These are phyloP conservation scores for Mustelus asterias DNA, from an alignment of 2,113 vertebrate genomes.

Conservation along the genomic window DNA sequence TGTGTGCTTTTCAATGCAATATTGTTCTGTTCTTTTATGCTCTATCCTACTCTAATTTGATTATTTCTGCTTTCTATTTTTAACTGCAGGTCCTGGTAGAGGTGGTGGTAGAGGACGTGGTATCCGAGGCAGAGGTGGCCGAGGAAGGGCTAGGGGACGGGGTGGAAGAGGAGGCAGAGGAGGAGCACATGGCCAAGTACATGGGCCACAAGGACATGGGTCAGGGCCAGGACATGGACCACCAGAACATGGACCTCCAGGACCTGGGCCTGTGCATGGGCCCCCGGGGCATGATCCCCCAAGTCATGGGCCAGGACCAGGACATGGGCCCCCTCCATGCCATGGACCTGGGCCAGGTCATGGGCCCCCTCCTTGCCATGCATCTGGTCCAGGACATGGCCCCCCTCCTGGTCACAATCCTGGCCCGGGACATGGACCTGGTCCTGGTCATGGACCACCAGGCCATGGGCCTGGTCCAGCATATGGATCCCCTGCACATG, in stretches of 20 bases:
- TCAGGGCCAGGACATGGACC: not conserved
- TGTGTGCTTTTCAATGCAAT: not conserved
- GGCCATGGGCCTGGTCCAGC: not conserved
- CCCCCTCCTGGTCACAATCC: not conserved
- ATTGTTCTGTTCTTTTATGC: not conserved
- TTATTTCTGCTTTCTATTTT: not conserved
- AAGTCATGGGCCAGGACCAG: not conserved
- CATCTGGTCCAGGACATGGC: not conserved
- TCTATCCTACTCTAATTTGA: not conserved
- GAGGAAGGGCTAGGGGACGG: conserved; percentile 52
- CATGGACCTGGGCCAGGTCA: not conserved
- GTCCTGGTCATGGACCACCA: not conserved
- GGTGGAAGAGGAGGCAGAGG: conserved; percentile 59
- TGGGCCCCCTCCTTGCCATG: not conserved
- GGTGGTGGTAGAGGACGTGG: conserved; percentile 60
- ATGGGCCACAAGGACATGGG: not conserved
- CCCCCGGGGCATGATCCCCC: not conserved
- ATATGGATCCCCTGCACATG: not conserved
- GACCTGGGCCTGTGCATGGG: not conserved
- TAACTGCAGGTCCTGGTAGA: conserved; percentile 61
- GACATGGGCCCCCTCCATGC: conserved; percentile 1
- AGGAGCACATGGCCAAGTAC: conserved; percentile 53
- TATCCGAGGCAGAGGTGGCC: conserved; percentile 53
- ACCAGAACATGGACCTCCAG: conserved; percentile 2
- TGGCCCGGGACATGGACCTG: not conserved